phyloP scores from a whole-genome alignment of 2,113 vertebrate genomes.

The Xerus inauris region DNA sequence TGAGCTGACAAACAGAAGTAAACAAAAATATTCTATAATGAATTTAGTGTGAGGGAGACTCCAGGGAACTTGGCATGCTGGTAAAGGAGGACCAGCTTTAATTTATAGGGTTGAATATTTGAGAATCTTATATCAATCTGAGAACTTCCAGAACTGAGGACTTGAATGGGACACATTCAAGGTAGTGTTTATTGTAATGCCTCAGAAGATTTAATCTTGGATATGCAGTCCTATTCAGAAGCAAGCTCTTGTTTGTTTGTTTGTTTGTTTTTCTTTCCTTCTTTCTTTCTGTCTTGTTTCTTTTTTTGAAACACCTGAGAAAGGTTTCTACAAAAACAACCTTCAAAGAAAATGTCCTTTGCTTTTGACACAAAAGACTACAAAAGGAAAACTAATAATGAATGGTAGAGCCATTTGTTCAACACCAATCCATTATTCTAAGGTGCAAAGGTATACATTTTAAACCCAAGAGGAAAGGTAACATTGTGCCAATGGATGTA shows the following conservation, averaged over 20 bases:
- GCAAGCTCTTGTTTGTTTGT: not conserved
- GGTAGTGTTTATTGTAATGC: not conserved
- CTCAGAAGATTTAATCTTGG: not conserved
- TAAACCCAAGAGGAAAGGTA: constrained; percentile 31
- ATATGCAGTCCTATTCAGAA: not conserved
- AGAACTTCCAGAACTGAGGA: not conserved
- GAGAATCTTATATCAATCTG: not conserved
- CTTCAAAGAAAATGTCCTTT: constrained; percentile 52
- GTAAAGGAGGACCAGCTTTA: not conserved
- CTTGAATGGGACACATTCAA: not conserved
- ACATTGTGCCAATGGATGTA: constrained; percentile 46
- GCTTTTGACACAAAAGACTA: constrained; percentile 54
- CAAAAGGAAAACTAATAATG: constrained; percentile 60
- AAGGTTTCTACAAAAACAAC: constrained; percentile 30
- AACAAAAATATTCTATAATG: not conserved
- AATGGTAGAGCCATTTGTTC: constrained; percentile 20
- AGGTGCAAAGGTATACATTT: constrained; percentile 12
- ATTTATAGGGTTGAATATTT: not conserved
- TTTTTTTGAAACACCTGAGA: constrained; percentile 10
- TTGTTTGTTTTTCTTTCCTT: too few relatives aligned
- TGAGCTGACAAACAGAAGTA: not conserved
- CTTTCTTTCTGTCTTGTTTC: not conserved
- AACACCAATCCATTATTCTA: constrained; percentile 43
- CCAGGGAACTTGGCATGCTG: not conserved
- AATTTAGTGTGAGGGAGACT: not conserved